Conservation (phyloP, 2,797 vertebrate genomes). For the Diceros bicornis region DNA sequence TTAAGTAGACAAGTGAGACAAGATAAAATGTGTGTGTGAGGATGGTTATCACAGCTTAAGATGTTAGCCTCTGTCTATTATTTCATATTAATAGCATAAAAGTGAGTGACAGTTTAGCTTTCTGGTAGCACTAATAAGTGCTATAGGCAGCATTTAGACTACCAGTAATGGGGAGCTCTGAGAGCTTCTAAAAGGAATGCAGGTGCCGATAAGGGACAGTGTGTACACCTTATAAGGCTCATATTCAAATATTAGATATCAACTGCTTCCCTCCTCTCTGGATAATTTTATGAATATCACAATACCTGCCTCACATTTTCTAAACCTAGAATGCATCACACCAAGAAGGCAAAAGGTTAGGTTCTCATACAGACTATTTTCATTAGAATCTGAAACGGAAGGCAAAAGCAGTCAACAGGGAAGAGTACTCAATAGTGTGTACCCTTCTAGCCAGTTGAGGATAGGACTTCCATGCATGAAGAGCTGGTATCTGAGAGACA, state of each 20-base stretch:
- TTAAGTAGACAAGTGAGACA: neutral
- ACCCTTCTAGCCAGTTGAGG: neutral
- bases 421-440: neutral
- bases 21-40: neutral
- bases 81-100: neutral
- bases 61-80: neutral
- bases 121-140: neutral
- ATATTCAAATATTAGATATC: neutral
- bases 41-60: neutral
- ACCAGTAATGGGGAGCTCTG: neutral
- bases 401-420: neutral
- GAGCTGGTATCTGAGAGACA: neutral
- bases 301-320: neutral
- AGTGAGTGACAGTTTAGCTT: neutral
- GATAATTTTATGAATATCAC: neutral
- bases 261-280: neutral
- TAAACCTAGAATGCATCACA: neutral
- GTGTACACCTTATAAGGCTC: neutral
- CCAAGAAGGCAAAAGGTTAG: neutral
- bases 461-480: neutral
- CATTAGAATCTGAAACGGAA: neutral
- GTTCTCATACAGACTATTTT: neutral
- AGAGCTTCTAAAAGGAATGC: neutral
- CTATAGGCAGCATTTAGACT: neutral
- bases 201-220: neutral